These are phyloP conservation scores for Muntiacus reevesi DNA, from an alignment of 2,113 vertebrate genomes.

Conservation along the genomic window DNA sequence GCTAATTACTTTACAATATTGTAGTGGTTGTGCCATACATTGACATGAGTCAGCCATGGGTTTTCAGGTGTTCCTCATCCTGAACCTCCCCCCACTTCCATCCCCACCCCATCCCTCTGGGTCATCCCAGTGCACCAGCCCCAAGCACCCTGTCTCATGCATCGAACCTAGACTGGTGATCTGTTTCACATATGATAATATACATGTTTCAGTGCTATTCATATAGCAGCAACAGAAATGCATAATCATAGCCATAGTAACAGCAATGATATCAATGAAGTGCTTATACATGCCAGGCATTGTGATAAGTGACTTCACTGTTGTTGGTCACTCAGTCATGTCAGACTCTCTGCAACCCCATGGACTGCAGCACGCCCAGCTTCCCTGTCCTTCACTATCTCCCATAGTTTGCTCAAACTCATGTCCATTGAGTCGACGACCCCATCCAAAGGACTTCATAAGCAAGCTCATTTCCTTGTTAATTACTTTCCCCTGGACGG, in stretches of 20 bases:
- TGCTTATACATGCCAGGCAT: not conserved
- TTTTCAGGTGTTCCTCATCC: not conserved
- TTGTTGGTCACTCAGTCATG: not conserved
- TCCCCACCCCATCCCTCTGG: not conserved
- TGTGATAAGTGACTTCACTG: not conserved
- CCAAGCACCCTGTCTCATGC: not conserved
- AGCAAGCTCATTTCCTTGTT: not conserved
- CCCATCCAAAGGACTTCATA: not conserved
- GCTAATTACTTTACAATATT: not conserved
- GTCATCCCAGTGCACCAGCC: not conserved
- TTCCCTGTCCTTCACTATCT: not conserved
- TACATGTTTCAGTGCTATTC: not conserved
- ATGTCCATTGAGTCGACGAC: not conserved
- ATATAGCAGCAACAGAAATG: not conserved
- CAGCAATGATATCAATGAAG: not conserved
- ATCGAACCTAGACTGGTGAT: not conserved
- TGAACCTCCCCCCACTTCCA: not conserved
- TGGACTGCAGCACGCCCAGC: rapidly evolving
- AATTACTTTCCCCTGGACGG: not conserved
- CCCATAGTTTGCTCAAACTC: not conserved
- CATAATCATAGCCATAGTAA: not conserved
- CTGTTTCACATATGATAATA: not conserved
- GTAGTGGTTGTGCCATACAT: not conserved
- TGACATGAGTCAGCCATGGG: not conserved
- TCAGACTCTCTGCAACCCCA: not conserved